Evolutionary conservation across 2,113 vertebrate species (phyloP).

Genomic region (Neodontobutis hainanensis): DNA sequence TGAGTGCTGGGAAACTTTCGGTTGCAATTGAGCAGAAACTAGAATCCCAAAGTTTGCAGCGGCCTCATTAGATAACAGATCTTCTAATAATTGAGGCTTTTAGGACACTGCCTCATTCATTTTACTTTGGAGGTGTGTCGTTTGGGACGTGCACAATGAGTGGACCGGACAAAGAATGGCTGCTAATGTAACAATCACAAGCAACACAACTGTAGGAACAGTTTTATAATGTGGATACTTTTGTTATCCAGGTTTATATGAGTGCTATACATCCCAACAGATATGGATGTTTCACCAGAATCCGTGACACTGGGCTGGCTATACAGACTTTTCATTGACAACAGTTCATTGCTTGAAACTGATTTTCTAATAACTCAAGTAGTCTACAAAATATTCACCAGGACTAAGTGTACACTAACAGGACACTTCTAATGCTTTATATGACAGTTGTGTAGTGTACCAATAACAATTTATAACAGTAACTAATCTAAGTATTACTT

Average conservation of each 20-base stretch:
- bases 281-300: too few relatives aligned
- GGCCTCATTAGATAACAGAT: background rate
- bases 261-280: background rate
- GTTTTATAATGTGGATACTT: constrained; percentile 4
- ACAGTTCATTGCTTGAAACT: too few relatives aligned
- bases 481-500: too few relatives aligned
- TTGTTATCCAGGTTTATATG: background rate
- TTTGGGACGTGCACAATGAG: background rate
- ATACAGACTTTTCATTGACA: too few relatives aligned
- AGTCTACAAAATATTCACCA: too few relatives aligned
- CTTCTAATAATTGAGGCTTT: background rate
- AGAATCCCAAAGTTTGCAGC: background rate
- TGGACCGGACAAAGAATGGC: constrained; percentile 6
- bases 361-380: too few relatives aligned
- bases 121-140: background rate
- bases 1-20: background rate
- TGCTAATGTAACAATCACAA: background rate
- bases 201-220: background rate
- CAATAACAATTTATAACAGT: too few relatives aligned
- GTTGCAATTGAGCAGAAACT: background rate
- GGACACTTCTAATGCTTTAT: too few relatives aligned
- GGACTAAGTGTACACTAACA: too few relatives aligned
- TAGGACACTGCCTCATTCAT: background rate
- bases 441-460: too few relatives aligned
- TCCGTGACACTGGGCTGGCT: too few relatives aligned